Evolutionary conservation across 1,140 invertebrate species (phyloP).

Genomic region (Pectinophora gossypiella): DNA sequence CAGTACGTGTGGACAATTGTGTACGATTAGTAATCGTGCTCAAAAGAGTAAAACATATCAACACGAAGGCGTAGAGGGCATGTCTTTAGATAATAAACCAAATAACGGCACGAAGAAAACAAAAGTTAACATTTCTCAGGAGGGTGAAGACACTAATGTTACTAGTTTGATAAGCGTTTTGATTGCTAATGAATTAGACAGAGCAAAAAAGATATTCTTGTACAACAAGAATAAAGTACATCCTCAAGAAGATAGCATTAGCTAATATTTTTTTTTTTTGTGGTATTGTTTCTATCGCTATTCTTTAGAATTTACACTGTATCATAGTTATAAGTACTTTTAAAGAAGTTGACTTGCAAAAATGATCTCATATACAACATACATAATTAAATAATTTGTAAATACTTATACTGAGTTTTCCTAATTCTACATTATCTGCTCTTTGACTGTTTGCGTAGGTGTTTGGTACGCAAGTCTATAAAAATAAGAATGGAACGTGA

Average conservation of each 20-base stretch:
- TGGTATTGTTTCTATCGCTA: not conserved
- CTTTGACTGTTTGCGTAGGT: too few relatives aligned
- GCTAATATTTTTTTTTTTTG: not conserved
- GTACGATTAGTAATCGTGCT: slow-evolving; percentile 12
- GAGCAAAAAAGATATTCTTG: slow-evolving; percentile 42
- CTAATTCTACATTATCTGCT: too few relatives aligned
- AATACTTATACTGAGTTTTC: too few relatives aligned
- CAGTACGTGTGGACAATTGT: slow-evolving; percentile 14
- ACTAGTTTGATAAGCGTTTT: slow-evolving; percentile 41
- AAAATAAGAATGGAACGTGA: too few relatives aligned
- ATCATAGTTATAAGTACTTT: too few relatives aligned
- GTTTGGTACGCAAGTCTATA: too few relatives aligned
- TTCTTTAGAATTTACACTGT: too few relatives aligned
- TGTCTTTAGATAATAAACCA: not conserved
- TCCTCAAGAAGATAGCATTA: slow-evolving; percentile 29
- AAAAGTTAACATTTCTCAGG: slow-evolving; percentile 2
- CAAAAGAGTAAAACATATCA: slow-evolving; percentile 7
- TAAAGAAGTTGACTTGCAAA: too few relatives aligned
- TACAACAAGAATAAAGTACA: slow-evolving; percentile 58
- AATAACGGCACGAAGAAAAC: not conserved
- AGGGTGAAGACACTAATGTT: slow-evolving; percentile 11
- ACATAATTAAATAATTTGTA: too few relatives aligned
- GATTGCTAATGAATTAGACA: slow-evolving; percentile 49
- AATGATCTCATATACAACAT: too few relatives aligned
- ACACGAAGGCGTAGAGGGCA: slow-evolving; percentile 6